These are phyloP conservation scores for Pygocentrus nattereri DNA, from an alignment of 2,797 vertebrate genomes.

Conservation along the genomic window DNA sequence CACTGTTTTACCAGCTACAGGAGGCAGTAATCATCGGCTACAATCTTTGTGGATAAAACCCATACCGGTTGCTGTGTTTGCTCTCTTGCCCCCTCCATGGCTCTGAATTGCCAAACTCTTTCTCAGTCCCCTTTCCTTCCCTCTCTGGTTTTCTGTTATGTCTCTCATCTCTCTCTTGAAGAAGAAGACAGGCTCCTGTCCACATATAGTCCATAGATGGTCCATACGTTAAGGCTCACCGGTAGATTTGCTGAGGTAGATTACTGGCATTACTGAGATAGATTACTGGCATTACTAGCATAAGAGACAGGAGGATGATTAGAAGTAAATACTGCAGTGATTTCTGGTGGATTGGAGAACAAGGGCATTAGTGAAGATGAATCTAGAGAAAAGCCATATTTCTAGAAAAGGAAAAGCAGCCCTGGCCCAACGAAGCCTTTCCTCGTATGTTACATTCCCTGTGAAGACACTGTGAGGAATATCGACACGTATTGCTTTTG, in stretches of 20 bases:
- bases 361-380: constrained; percentile 28
- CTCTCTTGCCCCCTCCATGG: constrained; percentile 6
- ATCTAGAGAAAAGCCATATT: constrained; percentile 1
- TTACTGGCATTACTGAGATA: constrained; percentile 27
- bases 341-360: constrained; percentile 33
- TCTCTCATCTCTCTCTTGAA: not conserved
- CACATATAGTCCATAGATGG: constrained; percentile 49
- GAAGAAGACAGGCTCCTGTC: constrained; percentile 54
- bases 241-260: constrained; percentile 11
- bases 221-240: constrained; percentile 17
- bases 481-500: not conserved
- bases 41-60: constrained; percentile 76
- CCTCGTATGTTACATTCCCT: not conserved
- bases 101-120: not conserved
- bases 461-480: not conserved
- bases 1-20: constrained; percentile 68
- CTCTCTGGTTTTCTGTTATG: not conserved
- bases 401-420: constrained; percentile 28
- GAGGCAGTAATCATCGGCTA: constrained; percentile 76
- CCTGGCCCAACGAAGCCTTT: not conserved
- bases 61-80: not conserved
- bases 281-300: constrained; percentile 41
- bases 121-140: not conserved
- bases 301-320: constrained; percentile 18
- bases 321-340: constrained; percentile 37